Evolutionary conservation across 2,888 invertebrate species (phyloP).

Genomic region (Metallyticus violacea): DNA sequence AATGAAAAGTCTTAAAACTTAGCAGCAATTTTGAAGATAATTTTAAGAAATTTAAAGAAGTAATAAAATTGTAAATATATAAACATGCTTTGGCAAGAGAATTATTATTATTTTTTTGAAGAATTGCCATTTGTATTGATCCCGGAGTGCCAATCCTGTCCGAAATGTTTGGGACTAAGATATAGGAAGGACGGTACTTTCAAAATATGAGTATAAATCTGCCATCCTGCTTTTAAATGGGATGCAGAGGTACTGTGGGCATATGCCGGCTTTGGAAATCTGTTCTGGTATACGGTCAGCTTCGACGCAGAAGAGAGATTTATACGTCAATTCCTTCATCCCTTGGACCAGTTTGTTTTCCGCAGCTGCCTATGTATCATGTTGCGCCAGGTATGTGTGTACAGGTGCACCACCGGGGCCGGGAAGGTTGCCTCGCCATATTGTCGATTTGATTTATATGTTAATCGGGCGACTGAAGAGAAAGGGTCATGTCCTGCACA

Average conservation of each 20-base stretch:
- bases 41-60: too few relatives aligned
- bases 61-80: too few relatives aligned
- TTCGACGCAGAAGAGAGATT: neutral
- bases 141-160: too few relatives aligned
- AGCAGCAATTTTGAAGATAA: too few relatives aligned
- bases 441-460: conserved; percentile 46
- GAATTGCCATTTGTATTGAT: too few relatives aligned
- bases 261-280: too few relatives aligned
- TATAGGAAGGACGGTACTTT: neutral
- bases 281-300: neutral
- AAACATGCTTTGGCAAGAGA: too few relatives aligned
- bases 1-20: too few relatives aligned
- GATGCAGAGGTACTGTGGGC: neutral
- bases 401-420: neutral
- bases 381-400: neutral
- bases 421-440: conserved; percentile 4
- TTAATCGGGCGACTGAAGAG: conserved; percentile 43
- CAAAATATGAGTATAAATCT: neutral
- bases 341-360: neutral
- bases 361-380: neutral
- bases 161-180: neutral
- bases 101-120: too few relatives aligned
- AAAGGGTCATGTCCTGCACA: neutral
- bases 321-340: neutral
- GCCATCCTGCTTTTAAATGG: neutral